Base-by-base conservation (phyloP, 2,888 invertebrate species). In the Magallana nippona region DNA sequence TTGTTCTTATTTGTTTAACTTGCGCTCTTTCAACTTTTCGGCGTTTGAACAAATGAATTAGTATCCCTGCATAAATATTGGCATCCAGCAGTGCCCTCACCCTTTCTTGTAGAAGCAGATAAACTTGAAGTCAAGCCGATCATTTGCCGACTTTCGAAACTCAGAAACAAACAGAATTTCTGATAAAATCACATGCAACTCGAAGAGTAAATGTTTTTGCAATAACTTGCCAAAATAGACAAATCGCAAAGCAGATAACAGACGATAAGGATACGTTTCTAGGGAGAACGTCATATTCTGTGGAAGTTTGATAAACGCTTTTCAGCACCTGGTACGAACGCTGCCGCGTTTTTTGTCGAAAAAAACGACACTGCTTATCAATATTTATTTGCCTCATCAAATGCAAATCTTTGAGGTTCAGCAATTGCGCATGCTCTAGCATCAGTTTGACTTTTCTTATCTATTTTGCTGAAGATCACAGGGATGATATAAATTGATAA, bases 401-500 rank as follows among this genome's bases (percentile, higher is more conserved):
- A 22, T 71, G 32, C 71, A 71, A 32, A 71, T 27, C 27, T 27
- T 15, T 2, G 71, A 13, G 22, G 71, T 15, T 71, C 5, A 27
- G 5, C 22, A 71, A 27, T 13, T 15, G 71, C 71, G 71, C 71
- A 71, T 71, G 71, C 71, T 71, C 71, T 32, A 71, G 27, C 71
- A 71, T 32, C 71, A 71, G 32, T 27, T 71, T 71, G 71, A 71
- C 71, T 71, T 71, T 71, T 22, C 71, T 71, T 71, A 71, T 71
- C 71, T 71, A 32, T 17, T 60, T 71, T 32, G 32, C 27, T 11
- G 71, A 71, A 71, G 71, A 71, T 71, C 71, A 71, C 71, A 71
- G 71, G 71, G 71, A 71, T 71, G 27, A 71, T 71, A 71, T 32
- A 71, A 71, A 71, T 32, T 71, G 71, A 71, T 71, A 71, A 71